phyloP scores from a whole-genome alignment of 2,113 vertebrate species.

The Erythrocercus mccallii region DNA sequence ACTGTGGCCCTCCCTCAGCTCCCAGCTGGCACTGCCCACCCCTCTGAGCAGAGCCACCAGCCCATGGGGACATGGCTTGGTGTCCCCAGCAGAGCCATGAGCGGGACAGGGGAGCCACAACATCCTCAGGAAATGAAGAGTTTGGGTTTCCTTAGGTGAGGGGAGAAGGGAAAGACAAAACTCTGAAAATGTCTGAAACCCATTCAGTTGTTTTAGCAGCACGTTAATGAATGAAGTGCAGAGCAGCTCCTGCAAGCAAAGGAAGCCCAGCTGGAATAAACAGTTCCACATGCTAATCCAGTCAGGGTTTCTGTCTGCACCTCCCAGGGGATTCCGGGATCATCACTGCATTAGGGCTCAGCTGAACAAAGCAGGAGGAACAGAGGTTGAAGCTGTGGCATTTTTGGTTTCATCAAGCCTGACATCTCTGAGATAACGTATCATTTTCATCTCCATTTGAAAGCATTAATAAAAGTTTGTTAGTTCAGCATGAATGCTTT shows the following conservation, averaged over 20 bases:
- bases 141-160: neutral
- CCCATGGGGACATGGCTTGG: fast-evolving
- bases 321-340: neutral
- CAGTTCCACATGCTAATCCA: neutral
- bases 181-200: fast-evolving
- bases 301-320: neutral
- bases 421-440: neutral
- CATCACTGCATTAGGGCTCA: neutral
- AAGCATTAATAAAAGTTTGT: neutral
- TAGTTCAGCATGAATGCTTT: neutral
- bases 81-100: fast-evolving
- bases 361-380: neutral
- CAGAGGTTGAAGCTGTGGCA: neutral
- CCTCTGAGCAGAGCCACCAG: neutral
- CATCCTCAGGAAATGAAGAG: neutral
- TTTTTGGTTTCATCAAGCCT: neutral
- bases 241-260: neutral
- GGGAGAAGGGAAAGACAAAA: neutral
- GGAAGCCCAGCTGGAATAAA: neutral
- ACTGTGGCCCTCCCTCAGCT: fast-evolving
- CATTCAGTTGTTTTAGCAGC: neutral
- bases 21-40: fast-evolving
- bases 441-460: conserved; percentile 14
- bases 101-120: neutral
- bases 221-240: neutral